Evolutionary conservation across 2,888 invertebrate genomes (phyloP).

Genomic region (Alentia gelatinosa): DNA sequence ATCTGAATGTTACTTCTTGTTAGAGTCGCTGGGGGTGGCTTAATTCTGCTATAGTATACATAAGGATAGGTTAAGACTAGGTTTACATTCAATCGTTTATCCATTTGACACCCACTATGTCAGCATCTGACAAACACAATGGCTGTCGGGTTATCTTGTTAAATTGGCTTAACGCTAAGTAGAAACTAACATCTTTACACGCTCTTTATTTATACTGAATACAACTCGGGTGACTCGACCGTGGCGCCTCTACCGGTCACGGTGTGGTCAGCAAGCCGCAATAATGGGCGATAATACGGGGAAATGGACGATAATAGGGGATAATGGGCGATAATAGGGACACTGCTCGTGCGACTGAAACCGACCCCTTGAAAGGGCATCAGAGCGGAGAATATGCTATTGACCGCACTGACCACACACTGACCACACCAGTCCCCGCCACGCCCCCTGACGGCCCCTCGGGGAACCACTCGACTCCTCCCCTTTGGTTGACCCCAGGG

Average conservation of each 20-base stretch:
- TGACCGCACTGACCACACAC: conserved; percentile 21
- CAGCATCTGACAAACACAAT: too few species aligned
- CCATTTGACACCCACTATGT: too few species aligned
- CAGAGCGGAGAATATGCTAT: not conserved
- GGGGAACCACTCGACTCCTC: conserved; percentile 22
- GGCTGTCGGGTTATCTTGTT: too few species aligned
- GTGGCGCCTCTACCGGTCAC: not conserved
- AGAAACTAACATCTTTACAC: not conserved
- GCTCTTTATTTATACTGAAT: not conserved
- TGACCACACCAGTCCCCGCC: not conserved
- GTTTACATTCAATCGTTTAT: too few species aligned
- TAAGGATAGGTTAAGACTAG: too few species aligned
- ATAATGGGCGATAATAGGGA: not conserved
- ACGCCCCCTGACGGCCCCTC: not conserved
- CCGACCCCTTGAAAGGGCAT: not conserved
- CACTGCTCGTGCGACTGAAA: not conserved
- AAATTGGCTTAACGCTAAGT: too few species aligned
- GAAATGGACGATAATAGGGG: not conserved
- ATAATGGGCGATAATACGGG: not conserved
- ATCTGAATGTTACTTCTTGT: too few species aligned
- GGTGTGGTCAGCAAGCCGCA: not conserved
- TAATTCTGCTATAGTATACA: too few species aligned
- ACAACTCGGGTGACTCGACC: not conserved
- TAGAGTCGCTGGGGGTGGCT: too few species aligned
- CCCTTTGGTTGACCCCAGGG: not conserved